Conservation (phyloP, 2,888 invertebrate species). For the Physocephala rufipes region DNA sequence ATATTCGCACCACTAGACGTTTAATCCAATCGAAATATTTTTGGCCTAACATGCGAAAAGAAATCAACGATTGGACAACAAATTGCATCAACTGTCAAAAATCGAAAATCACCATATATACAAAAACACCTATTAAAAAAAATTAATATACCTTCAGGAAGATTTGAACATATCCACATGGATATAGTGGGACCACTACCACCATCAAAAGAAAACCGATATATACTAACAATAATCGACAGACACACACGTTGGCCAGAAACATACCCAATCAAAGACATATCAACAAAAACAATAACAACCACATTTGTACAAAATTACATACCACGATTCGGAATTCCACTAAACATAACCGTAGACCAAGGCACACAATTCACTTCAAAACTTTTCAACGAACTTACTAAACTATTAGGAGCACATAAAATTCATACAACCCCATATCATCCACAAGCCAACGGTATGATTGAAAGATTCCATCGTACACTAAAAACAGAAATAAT, state of each 20-base stretch:
- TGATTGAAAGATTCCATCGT: too few relatives aligned
- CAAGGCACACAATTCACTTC: slow-evolving; percentile 36
- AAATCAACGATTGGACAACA: slow-evolving; percentile 52
- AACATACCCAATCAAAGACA: slow-evolving; percentile 46
- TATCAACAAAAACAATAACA: slow-evolving; percentile 41
- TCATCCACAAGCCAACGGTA: too few relatives aligned
- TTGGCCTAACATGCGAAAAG: slow-evolving; percentile 50
- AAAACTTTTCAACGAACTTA: slow-evolving; percentile 4
- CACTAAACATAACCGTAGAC: slow-evolving; percentile 39
- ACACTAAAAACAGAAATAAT: too few relatives aligned
- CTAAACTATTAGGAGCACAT: slow-evolving; percentile 1
- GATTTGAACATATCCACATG: slow-evolving; percentile 57
- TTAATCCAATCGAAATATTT: slow-evolving; percentile 47
- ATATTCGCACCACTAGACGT: slow-evolving; percentile 42
- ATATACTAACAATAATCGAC: slow-evolving; percentile 51
- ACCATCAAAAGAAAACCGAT: slow-evolving; percentile 43
- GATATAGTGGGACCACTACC: slow-evolving; percentile 58
- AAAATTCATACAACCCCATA: slow-evolving; percentile 13
- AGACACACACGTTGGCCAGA: slow-evolving; percentile 48
- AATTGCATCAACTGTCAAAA: slow-evolving; percentile 55
- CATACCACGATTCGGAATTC: slow-evolving; percentile 40
- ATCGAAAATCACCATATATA: slow-evolving; percentile 52
- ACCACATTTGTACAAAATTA: slow-evolving; percentile 32
- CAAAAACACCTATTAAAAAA: slow-evolving; percentile 42
- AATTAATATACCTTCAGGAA: slow-evolving; percentile 46